Conservation (phyloP, 1,140 invertebrate species). For the Papilio glaucus region DNA sequence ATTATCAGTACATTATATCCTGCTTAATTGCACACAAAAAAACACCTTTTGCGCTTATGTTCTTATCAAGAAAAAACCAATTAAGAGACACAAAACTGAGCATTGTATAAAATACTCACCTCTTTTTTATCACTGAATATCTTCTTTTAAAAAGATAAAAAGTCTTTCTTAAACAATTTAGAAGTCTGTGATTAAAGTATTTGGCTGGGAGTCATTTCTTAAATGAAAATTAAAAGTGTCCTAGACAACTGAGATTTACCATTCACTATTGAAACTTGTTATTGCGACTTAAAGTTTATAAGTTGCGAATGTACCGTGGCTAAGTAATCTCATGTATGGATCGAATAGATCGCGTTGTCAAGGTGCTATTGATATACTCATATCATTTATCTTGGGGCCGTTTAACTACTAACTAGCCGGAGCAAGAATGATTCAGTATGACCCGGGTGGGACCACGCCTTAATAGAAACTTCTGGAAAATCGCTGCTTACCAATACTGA, state of each 20-base stretch:
- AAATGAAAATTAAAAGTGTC: neutral
- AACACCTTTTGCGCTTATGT: conserved; percentile 32
- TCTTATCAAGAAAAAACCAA: conserved; percentile 10
- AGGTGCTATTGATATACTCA: conserved; percentile 9
- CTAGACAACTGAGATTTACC: conserved; percentile 7
- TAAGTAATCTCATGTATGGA: conserved; percentile 19
- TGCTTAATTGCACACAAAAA: conserved; percentile 44
- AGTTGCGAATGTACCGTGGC: conserved; percentile 9
- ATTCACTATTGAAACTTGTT: conserved; percentile 28
- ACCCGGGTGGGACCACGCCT: neutral
- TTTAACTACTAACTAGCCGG: neutral
- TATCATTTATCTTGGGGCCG: neutral
- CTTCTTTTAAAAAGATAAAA: neutral
- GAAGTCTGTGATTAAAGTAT: neutral
- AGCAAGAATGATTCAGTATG: neutral
- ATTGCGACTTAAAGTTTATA: conserved; percentile 17
- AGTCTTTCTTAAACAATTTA: neutral
- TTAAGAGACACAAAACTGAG: neutral
- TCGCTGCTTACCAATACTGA: neutral
- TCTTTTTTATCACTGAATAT: neutral
- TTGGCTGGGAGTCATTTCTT: conserved; percentile 9
- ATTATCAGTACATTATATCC: conserved; percentile 47
- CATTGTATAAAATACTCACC: neutral
- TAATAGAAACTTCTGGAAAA: neutral
- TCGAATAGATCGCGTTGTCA: neutral